Percentiles rank a stretch among this genome's conserved stretches.
These are phyloP conservation scores for Ispidina lecontei DNA, from an alignment of 2,797 vertebrate genomes.

Conservation along the genomic window DNA sequence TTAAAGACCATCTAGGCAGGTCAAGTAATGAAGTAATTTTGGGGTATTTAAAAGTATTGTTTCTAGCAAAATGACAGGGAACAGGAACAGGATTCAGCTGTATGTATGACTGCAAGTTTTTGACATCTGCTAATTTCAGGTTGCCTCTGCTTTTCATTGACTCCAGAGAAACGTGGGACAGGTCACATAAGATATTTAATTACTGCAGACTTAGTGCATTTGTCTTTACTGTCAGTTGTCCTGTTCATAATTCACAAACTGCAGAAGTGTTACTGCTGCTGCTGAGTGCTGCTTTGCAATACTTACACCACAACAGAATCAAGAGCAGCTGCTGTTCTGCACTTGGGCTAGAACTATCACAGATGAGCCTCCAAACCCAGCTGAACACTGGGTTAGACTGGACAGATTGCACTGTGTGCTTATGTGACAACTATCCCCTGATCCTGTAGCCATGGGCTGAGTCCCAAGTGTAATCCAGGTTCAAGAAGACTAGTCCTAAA, in stretches of 20 bases:
- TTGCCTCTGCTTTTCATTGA: not conserved
- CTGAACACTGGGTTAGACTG: rapidly evolving
- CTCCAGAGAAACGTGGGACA: not conserved
- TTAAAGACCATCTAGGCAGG: not conserved
- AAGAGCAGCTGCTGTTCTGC: not conserved
- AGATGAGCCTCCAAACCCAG: not conserved
- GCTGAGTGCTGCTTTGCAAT: not conserved
- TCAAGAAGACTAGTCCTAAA: not conserved
- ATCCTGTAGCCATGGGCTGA: not conserved
- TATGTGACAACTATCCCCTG: not conserved
- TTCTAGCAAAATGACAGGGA: not conserved
- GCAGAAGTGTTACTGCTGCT: not conserved
- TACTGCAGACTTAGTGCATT: not conserved
- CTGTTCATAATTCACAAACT: not conserved
- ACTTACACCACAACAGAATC: not conserved
- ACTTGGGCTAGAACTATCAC: not conserved
- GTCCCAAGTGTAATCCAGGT: not conserved
- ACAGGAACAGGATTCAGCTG: not conserved
- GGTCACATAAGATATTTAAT: not conserved
- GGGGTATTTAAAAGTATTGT: not conserved
- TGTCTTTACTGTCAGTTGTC: not conserved
- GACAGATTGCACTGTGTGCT: not conserved
- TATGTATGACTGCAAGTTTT: not conserved
- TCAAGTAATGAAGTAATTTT: not conserved
- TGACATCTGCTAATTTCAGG: not conserved